Base-by-base conservation (phyloP, 2,113 vertebrate genomes). In the Prionailurus viverrinus region DNA sequence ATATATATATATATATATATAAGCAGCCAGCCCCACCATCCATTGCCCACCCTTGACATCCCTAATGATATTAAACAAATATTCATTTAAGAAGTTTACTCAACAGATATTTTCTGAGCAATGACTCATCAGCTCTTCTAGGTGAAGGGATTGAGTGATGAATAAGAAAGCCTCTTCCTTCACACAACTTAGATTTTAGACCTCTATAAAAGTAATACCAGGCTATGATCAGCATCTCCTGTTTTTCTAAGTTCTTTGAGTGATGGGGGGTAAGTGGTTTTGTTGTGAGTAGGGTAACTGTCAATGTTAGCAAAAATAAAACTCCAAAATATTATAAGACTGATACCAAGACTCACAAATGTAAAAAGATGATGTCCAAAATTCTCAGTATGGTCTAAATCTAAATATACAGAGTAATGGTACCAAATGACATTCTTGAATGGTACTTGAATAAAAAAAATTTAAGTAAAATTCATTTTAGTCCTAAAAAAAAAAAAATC, bases 241-340 rank as follows among this genome's bases (percentile, higher is more conserved):
- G 2, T 27, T 91, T 89, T 74, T 53, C 4, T 29, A 48, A 51
- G 29, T 29, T 83, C 89, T 83, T 84, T 63, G 36, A 65, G 29
- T 23, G 23, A 15, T 79, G 7, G 15, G 0, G 12, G 15, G 53
- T 74, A 31, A 13, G 6, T 27, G 2, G 8, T 93, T 93, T 79
- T 61, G 39, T 45, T 61, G 48, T 15, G 29, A 86, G 15, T 73
- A 86, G n/a, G 10, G 5, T 68, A 82, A 5, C 58, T 83, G 2
- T n/a, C 7, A 89, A 78, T 66, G 55, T 29, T 89, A 61, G 69
- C 61, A 88, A 76, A 94, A 92, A 81, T 84, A 66, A 95, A 93
- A 58, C 45, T 90, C 45, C n/a, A 41, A 96, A 94, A 86, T 91
- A 16, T 88, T 41, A 79, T 76, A 88, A 94, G 48, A 10, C 58